Percentiles rank a stretch among this genome's conserved stretches.
phyloP scores from a whole-genome alignment of 2,113 vertebrate genomes.

The Phrynocephalus versicolor region DNA sequence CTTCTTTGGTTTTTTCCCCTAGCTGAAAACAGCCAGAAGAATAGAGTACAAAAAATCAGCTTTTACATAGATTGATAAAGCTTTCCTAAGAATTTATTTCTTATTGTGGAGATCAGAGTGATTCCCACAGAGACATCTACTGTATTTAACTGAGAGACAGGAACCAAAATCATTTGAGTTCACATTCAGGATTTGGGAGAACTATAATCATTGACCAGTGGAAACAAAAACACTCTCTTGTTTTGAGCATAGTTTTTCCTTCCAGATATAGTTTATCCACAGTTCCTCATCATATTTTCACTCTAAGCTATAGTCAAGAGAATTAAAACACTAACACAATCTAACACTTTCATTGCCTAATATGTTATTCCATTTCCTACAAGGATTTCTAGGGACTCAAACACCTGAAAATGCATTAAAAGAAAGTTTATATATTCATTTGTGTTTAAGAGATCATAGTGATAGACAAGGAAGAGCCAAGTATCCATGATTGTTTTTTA shows the following conservation, averaged over 20 bases:
- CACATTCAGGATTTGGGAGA: constrained; percentile 24
- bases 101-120: constrained; percentile 16
- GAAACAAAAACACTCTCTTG: not conserved
- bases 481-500: not conserved
- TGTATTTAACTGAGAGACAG: not conserved
- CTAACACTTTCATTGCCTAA: not conserved
- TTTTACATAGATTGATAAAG: not conserved
- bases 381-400: not conserved
- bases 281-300: not conserved
- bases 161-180: not conserved
- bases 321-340: not conserved
- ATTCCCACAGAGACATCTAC: constrained; percentile 28
- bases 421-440: not conserved
- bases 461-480: not conserved
- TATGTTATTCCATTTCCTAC: not conserved
- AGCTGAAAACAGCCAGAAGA: not conserved
- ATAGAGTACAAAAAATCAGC: not conserved
- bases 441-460: rapidly evolving
- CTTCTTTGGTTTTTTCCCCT: not conserved
- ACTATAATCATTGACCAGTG: not conserved
- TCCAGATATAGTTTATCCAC: not conserved
- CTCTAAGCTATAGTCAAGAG: constrained; percentile 5
- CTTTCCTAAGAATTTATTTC: constrained; percentile 7
- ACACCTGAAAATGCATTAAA: not conserved
- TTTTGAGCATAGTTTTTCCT: constrained; percentile 38